Percentiles rank a stretch among this genome's conserved stretches.
These are phyloP conservation scores for Tubulanus polymorphus DNA, from an alignment of 2,888 invertebrate species.

Conservation along the genomic window DNA sequence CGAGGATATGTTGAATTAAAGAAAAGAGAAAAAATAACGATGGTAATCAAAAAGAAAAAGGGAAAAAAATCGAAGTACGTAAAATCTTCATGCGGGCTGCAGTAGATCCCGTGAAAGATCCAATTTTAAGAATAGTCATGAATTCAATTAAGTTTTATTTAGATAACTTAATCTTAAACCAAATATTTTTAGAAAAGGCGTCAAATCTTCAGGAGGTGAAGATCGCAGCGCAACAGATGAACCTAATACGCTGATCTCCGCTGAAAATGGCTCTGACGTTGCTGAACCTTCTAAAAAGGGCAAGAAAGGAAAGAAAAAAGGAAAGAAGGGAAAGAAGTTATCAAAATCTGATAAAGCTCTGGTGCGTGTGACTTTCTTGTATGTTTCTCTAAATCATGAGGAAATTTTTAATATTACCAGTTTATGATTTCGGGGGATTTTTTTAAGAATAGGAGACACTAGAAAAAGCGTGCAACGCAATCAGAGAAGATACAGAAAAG, in stretches of 20 bases:
- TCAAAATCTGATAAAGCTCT: constrained; percentile 33
- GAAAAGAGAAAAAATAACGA: too few relatives aligned
- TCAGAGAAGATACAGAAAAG: constrained; percentile 26
- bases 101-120: not conserved
- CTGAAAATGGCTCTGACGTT: too few relatives aligned
- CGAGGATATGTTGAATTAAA: too few relatives aligned
- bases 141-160: too few relatives aligned
- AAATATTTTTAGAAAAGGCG: not conserved
- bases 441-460: not conserved
- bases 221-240: not conserved
- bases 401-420: too few relatives aligned
- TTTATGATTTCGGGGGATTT: not conserved
- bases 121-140: too few relatives aligned
- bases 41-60: not conserved
- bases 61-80: not conserved
- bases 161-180: not conserved
- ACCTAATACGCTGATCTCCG: not conserved
- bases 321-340: constrained; percentile 27
- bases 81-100: not conserved
- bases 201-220: not conserved
- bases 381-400: not conserved
- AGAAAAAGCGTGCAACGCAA: constrained; percentile 24
- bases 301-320: constrained; percentile 23
- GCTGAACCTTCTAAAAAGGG: constrained; percentile 20
- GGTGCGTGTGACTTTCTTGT: constrained; percentile 18